Base-by-base conservation (phyloP, 2,113 vertebrate species). In the Phrynocephalus versicolor region DNA sequence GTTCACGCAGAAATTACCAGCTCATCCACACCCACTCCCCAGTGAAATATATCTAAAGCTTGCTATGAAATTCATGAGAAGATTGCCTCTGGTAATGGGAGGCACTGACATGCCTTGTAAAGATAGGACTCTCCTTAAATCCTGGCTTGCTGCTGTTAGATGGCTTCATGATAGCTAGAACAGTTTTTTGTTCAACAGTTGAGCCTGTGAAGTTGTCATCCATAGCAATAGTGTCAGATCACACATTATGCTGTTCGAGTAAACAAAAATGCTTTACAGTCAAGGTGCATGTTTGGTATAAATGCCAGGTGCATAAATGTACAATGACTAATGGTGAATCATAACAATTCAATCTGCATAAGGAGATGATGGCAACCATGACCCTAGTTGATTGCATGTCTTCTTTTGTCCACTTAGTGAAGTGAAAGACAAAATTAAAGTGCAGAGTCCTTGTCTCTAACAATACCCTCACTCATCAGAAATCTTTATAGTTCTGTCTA, bases 1-100 rank as follows among this genome's bases (percentile, higher is more conserved):
- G 41, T 81, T 93, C 85, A 82, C n/a, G 18, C 72, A 70, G 86
- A 81, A 64, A 83, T 67, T 89, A 88, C 84, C 58, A 57, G 73
- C 88, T 93, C 91, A 37, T 14, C 88, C 89, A 69, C 13, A 21
- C 39, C 88, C 55, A 10, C 64, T 69, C 21, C 37, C 77, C 45
- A 78, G 30, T 65, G 58, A 69, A 86, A 55, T 39, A 37, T 64
- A 27, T 33, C 65, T 86, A 81, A 65, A 55, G 58, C 84, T 81
- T 74, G 23, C 41, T 62, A 78, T 78, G 78, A 73, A 74, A 81
- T 51, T 79, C 64, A 33, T 74, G 23, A 62, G 81, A 70, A 64
- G 5, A 55, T 72, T 79, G 74, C 57, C 39, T 70, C 69, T 79
- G 74, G 75, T 70, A 65, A 83, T 83, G 69, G 37, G 39, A 58